Base-by-base conservation (phyloP, 2,113 vertebrate species). In the Hiodon tergisus region DNA sequence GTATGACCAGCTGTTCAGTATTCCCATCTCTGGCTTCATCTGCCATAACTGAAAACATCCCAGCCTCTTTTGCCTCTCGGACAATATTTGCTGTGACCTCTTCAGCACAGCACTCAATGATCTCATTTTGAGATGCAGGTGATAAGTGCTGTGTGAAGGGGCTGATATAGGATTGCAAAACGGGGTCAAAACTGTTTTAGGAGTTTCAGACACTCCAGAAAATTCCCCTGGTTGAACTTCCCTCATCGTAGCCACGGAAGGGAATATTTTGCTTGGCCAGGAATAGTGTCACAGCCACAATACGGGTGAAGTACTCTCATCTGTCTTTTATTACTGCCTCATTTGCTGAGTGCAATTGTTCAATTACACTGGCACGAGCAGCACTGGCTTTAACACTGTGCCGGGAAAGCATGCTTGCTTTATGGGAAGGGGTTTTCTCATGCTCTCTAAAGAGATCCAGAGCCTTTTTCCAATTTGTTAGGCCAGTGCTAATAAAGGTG, bases 201-300 rank as follows among this genome's bases (percentile, higher is more conserved):
- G 16, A 74, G 62, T 54, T 51, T 6, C 16, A 74, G 17, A 51
- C 60, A 76, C 52, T 63, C 75, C 2, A 76, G 59, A 11, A 76
- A 76, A 16, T 63, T 76, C n/a, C 68, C 75, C 11, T 76, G n/a
- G 48, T 76, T 76, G 13, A 60, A n/a, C 31, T 65, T 71, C 60
- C 14, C 69, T 76, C 68, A 65, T 71, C 58, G 65, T 76, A 69
- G 16, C 75, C 69, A 51, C 59, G 3, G 16, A 71, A 71, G 48
- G 75, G 54, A 16, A 71, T 65, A 4, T 14, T 60, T 70, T 76
- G 67, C 58, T 71, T 71, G 16, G 66, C 52, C 17, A 76, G 71
- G 5, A 76, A 31, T 47, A 50, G 60, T 14, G 72, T 73, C 1
- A 63, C 72, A 7, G 60, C 50, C 47, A 73, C 72, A 73, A 73